Percentiles rank a stretch among this genome's conserved stretches.
phyloP scores from a whole-genome alignment of 1,140 invertebrate genomes.

The Halesus radiatus region DNA sequence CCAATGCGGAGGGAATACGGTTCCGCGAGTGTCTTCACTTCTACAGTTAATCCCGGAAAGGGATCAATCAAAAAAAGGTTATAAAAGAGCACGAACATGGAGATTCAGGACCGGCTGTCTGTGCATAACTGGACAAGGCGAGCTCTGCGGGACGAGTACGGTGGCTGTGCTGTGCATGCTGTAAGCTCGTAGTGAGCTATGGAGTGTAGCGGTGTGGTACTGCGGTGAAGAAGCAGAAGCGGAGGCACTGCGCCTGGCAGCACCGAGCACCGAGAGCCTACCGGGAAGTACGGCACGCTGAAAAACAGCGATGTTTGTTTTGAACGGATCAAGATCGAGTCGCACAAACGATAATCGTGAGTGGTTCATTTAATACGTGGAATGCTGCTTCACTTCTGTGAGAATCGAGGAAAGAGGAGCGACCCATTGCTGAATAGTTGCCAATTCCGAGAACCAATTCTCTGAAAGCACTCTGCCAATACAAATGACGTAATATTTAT shows the following conservation, averaged over 20 bases:
- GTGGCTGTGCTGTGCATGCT: background rate
- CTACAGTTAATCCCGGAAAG: conserved; percentile 4
- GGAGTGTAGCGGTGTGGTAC: background rate
- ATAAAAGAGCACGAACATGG: background rate
- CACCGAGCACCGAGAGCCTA: background rate
- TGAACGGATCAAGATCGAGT: conserved; percentile 18
- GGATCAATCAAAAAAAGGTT: conserved; percentile 6
- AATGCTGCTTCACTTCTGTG: conserved; percentile 32
- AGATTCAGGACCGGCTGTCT: background rate
- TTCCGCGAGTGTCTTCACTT: background rate
- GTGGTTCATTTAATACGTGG: conserved; percentile 27
- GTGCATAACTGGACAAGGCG: background rate
- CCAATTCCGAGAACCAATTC: too few species aligned
- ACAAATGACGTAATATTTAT: too few species aligned
- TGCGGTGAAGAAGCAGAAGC: too few species aligned
- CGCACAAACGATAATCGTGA: conserved; percentile 34
- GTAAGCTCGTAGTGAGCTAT: too few species aligned
- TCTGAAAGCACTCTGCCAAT: too few species aligned
- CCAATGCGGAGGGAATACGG: background rate
- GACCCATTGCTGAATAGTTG: background rate
- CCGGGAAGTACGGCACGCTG: conserved; percentile 13
- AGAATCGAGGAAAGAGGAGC: background rate
- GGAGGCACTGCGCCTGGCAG: background rate
- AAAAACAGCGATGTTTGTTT: conserved; percentile 39
- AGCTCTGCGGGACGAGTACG: background rate